Percentiles rank a stretch among this genome's conserved stretches.
phyloP scores from a whole-genome alignment of 2,113 vertebrate genomes.

The Orcinus orca region DNA sequence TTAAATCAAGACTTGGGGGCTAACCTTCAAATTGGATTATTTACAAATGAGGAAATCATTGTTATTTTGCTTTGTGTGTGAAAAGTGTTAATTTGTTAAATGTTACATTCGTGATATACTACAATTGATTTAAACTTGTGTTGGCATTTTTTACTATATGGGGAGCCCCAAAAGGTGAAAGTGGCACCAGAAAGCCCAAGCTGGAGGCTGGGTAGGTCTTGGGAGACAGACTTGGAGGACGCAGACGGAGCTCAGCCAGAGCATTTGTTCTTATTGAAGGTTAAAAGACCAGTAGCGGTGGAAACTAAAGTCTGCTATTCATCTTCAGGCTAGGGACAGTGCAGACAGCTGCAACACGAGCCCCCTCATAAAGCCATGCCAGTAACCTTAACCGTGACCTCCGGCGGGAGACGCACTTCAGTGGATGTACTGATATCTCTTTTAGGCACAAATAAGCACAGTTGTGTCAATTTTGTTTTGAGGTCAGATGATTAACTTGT shows the following conservation, averaged over 20 bases:
- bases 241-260: background rate
- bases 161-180: background rate
- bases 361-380: conserved; percentile 20
- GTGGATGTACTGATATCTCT: background rate
- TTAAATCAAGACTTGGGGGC: background rate
- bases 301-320: conserved; percentile 74
- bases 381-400: conserved; percentile 64
- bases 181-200: background rate
- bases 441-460: background rate
- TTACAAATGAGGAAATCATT: background rate
- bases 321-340: conserved; percentile 52
- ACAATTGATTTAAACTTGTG: background rate
- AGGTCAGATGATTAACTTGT: background rate
- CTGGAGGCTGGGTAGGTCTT: background rate
- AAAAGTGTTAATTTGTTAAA: background rate
- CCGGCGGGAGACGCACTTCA: background rate
- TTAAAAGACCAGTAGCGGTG: conserved; percentile 71
- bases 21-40: background rate
- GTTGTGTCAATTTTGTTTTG: background rate
- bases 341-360: conserved; percentile 64
- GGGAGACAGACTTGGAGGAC: conserved; percentile 50
- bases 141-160: background rate
- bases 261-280: conserved; percentile 61
- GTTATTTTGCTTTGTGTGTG: background rate
- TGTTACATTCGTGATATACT: no score